These are phyloP conservation scores for Notolabrus celidotus DNA, from an alignment of 2,797 vertebrate genomes.

Conservation along the genomic window DNA sequence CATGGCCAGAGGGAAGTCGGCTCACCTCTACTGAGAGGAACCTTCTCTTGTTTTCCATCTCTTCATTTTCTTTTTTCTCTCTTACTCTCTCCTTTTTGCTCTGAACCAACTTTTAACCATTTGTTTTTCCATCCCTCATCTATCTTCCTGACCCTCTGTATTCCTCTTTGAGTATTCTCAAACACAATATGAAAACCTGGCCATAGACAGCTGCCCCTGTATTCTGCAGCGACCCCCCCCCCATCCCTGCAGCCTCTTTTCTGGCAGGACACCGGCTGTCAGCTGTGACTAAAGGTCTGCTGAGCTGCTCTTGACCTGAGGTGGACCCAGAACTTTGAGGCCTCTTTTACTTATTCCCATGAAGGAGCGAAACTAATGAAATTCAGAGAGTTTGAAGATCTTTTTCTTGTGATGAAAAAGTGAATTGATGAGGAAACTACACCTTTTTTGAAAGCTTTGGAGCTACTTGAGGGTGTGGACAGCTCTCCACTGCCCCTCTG, in stretches of 20 bases:
- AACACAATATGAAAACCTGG: conserved; percentile 74
- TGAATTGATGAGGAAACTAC: conserved; percentile 16
- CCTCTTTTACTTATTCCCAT: conserved; percentile 50
- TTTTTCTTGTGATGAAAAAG: conserved; percentile 11
- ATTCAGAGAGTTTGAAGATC: conserved; percentile 17
- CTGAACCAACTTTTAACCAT: conserved; percentile 5
- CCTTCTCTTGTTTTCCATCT: conserved; percentile 33
- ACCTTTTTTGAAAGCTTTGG: neutral
- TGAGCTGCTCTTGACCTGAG: conserved; percentile 66
- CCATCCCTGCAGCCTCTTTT: conserved; percentile 50
- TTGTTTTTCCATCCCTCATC: conserved; percentile 35
- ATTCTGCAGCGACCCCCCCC: conserved; percentile 42
- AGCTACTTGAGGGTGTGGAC: neutral
- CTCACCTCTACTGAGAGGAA: conserved; percentile 67
- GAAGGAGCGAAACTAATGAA: conserved; percentile 64
- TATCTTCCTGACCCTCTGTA: conserved; percentile 32
- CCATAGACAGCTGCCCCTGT: conserved; percentile 63
- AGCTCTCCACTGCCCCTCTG: neutral
- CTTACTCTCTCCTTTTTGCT: conserved; percentile 7
- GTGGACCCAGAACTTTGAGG: conserved; percentile 57
- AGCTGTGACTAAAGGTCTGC: conserved; percentile 65
- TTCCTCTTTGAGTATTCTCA: conserved; percentile 47
- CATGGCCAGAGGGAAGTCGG: conserved; percentile 78
- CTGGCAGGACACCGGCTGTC: conserved; percentile 69
- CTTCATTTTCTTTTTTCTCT: neutral